phyloP scores from a whole-genome alignment of 2,888 invertebrate species.

The Drosophila picticornis region DNA sequence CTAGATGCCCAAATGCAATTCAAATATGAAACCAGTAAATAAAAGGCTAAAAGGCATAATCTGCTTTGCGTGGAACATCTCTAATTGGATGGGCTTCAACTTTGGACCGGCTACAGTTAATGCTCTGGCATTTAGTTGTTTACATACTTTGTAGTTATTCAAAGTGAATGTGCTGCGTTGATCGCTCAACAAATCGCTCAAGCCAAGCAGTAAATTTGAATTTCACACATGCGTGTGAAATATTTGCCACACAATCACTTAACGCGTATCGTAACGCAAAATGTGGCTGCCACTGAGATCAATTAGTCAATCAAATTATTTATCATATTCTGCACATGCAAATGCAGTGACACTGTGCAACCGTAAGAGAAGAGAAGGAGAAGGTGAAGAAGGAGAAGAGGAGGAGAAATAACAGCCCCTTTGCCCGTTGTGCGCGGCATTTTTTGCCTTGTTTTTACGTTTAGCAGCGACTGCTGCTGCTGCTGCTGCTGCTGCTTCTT shows the following conservation, averaged over 20 bases:
- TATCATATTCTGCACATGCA: constrained; percentile 28
- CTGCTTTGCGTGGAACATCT: background rate
- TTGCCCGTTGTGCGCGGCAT: constrained; percentile 52
- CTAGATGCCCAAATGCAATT: background rate
- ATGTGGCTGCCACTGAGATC: constrained; percentile 3
- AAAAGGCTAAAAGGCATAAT: background rate
- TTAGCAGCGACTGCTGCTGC: constrained; percentile 53
- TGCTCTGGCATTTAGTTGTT: constrained; percentile 2
- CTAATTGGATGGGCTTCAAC: background rate
- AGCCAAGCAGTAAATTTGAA: constrained; percentile 12
- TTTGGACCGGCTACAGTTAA: background rate
- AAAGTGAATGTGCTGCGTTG: constrained; percentile 30
- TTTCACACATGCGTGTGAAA: constrained; percentile 39
- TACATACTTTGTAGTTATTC: background rate
- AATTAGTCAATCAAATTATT: constrained; percentile 51
- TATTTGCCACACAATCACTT: constrained; percentile 7
- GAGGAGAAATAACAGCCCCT: constrained; percentile 38
- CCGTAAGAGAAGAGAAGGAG: constrained; percentile 48
- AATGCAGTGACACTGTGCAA: constrained; percentile 62
- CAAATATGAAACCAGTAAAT: background rate
- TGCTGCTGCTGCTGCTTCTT: constrained; percentile 62
- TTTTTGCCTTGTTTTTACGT: constrained; percentile 71
- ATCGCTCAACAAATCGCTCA: constrained; percentile 20
- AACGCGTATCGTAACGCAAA: background rate
- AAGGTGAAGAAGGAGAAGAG: background rate